Conservation (phyloP, 2,888 invertebrate genomes). For the Pegoplata infirma region DNA sequence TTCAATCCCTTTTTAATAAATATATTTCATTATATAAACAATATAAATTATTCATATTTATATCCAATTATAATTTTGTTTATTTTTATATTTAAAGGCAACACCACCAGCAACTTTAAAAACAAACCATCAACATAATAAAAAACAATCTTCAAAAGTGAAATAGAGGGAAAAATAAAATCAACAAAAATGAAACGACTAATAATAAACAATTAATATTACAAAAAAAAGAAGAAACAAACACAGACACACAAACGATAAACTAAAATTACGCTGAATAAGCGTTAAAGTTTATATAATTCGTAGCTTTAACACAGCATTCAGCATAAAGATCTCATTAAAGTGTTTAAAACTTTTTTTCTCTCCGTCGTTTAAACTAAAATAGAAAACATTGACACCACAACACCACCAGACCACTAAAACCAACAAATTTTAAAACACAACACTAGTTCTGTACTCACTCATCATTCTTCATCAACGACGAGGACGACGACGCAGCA, state of each 20-base stretch:
- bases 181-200: conserved; percentile 38
- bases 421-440: neutral
- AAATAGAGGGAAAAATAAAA: conserved; percentile 19
- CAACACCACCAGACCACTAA: conserved; percentile 1
- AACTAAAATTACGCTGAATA: conserved; percentile 32
- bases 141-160: neutral
- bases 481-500: conserved; percentile 60
- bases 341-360: conserved; percentile 31
- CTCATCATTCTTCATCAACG: conserved; percentile 4
- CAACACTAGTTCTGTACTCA: no score
- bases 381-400: neutral
- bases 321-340: conserved; percentile 49
- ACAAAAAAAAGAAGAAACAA: no score
- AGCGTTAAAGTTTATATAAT: conserved; percentile 19
- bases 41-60: neutral
- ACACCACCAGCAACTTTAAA: conserved; percentile 26
- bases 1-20: no score
- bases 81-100: conserved; percentile 46
- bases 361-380: neutral
- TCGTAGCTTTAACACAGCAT: conserved; percentile 6
- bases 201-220: conserved; percentile 25
- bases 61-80: neutral
- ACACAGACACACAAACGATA: neutral
- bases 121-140: conserved; percentile 11
- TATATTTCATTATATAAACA: no score